Percentiles rank a stretch among this genome's conserved stretches.
phyloP scores from a whole-genome alignment of 35 echinoderm and acorn worm genomes.

The Heliocidaris tuberculata region DNA sequence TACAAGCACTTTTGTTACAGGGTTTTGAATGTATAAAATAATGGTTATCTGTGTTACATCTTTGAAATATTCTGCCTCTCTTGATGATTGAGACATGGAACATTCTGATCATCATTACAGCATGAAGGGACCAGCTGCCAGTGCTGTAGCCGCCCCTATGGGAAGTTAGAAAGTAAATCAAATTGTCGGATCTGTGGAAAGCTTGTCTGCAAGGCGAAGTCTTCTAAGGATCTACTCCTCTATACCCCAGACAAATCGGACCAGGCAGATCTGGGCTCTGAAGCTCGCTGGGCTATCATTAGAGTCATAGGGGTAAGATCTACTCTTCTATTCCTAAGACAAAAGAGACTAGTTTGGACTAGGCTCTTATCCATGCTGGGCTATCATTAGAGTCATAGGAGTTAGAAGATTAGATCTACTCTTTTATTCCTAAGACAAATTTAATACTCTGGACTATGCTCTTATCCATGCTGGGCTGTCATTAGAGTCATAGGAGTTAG shows the following conservation, averaged over 20 bases:
- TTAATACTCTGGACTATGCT: no score
- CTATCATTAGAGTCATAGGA: not conserved
- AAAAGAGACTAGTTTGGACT: no score
- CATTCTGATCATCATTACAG: conserved; percentile 17
- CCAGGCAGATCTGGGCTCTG: conserved; percentile 28
- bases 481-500: no score
- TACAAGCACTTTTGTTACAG: no score
- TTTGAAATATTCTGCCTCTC: no score
- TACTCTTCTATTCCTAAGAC: not conserved
- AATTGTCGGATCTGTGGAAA: conserved; percentile 71
- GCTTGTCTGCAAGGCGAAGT: conserved; percentile 57
- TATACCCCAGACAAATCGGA: conserved; percentile 60
- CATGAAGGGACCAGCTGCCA: conserved; percentile 47
- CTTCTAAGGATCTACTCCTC: conserved; percentile 52
- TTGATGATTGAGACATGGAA: no score
- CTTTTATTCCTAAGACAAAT: not conserved
- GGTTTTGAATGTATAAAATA: no score
- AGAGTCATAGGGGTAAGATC: conserved; percentile 58
- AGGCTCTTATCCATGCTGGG: no score
- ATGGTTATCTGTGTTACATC: no score
- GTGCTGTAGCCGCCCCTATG: conserved; percentile 49
- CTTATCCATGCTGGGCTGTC: no score
- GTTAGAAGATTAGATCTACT: not conserved
- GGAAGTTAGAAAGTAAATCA: conserved; percentile 34
- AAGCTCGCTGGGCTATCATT: conserved; percentile 66